phyloP scores from a whole-genome alignment of 2,888 invertebrate genomes.

The Scrobipalpa costella region DNA sequence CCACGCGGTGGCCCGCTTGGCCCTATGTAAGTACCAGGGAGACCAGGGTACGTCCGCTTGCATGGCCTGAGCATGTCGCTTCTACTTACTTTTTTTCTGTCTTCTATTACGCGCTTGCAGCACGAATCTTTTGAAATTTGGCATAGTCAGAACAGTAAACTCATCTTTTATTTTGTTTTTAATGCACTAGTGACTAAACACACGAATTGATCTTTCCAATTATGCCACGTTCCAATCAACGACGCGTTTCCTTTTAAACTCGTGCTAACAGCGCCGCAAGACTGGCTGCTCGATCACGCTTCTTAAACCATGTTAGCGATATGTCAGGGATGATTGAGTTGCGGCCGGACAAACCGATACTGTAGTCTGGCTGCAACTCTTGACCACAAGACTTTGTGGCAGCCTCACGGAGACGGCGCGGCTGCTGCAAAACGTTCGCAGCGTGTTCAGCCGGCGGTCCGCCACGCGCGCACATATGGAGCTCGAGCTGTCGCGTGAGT shows the following conservation, averaged over 20 bases:
- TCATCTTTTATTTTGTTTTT: no score
- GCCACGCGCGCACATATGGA: slow-evolving; percentile 90
- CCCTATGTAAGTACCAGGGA: slow-evolving; percentile 92
- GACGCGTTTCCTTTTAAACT: neutral
- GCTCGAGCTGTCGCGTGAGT: slow-evolving; percentile 97
- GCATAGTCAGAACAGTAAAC: neutral
- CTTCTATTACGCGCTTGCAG: slow-evolving; percentile 5
- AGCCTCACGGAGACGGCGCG: slow-evolving; percentile 99
- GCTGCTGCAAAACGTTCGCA: slow-evolving; percentile 96
- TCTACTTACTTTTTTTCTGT: slow-evolving; percentile 23
- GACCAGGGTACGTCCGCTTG: slow-evolving; percentile 60
- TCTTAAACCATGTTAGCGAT: slow-evolving; percentile 20
- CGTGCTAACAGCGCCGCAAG: neutral
- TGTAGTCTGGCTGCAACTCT: slow-evolving; percentile 17
- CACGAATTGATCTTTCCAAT: neutral
- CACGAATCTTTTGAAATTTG: neutral
- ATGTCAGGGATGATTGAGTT: neutral
- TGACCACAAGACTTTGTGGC: slow-evolving; percentile 70
- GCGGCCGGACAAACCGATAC: slow-evolving; percentile 17
- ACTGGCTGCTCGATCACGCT: slow-evolving; percentile 31
- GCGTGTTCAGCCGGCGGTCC: slow-evolving; percentile 92
- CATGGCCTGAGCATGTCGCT: slow-evolving; percentile 41
- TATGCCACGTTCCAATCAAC: neutral
- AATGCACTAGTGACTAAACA: neutral
- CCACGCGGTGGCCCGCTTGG: slow-evolving; percentile 94